phyloP scores from a whole-genome alignment of 2,888 invertebrate genomes.

The Microchrysa polita region DNA sequence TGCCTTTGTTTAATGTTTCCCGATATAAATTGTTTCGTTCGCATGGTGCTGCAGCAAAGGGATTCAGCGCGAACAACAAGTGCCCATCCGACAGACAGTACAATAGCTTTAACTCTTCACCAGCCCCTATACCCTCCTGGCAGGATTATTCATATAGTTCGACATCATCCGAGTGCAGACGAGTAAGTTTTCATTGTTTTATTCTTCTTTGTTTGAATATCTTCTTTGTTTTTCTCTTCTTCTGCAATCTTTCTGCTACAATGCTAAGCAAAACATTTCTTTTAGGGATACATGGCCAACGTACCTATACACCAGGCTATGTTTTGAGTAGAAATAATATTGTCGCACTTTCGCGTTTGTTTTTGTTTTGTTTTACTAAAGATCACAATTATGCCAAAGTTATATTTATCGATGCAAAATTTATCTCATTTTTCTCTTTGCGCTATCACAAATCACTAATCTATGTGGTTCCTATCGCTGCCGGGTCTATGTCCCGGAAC shows the following conservation, averaged over 20 bases:
- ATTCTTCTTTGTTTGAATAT: conserved; percentile 20
- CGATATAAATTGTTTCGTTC: conserved; percentile 48
- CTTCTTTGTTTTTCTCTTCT: not conserved
- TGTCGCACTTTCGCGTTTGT: not conserved
- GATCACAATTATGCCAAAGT: too few relatives aligned
- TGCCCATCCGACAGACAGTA: conserved; percentile 74
- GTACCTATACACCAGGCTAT: not conserved
- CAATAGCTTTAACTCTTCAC: conserved; percentile 82
- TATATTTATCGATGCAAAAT: too few relatives aligned
- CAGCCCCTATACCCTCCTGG: conserved; percentile 87
- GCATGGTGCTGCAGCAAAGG: conserved; percentile 66
- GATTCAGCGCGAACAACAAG: conserved; percentile 71
- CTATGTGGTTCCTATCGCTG: too few relatives aligned
- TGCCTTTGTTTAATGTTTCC: conserved; percentile 7
- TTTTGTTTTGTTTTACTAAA: not conserved
- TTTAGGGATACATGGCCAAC: conserved; percentile 4
- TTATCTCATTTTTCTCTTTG: too few relatives aligned
- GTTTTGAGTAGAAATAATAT: not conserved
- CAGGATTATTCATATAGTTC: conserved; percentile 84
- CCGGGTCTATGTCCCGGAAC: too few relatives aligned
- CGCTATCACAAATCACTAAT: too few relatives aligned
- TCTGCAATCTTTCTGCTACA: not conserved
- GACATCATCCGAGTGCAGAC: conserved; percentile 81
- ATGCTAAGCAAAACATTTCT: conserved; percentile 2
- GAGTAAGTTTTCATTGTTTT: conserved; percentile 70